These are phyloP conservation scores for Nomia melanderi DNA, from an alignment of 1,140 invertebrate species.

Conservation along the genomic window DNA sequence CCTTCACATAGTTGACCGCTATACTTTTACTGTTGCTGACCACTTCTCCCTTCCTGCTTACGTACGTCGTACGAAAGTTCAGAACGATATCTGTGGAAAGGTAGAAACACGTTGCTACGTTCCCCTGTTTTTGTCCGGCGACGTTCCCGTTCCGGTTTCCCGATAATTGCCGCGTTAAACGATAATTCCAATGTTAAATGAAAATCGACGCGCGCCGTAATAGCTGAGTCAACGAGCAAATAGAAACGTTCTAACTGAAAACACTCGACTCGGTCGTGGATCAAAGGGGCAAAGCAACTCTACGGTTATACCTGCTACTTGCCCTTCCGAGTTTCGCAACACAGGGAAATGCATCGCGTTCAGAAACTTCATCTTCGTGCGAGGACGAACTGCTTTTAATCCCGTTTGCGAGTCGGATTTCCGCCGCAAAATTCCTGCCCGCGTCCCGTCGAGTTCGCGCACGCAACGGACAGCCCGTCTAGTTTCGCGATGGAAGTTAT, in stretches of 20 bases:
- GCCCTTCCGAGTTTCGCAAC: constrained; percentile 28
- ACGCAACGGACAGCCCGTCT: neutral
- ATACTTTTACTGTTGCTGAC: constrained; percentile 95
- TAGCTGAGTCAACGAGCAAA: neutral
- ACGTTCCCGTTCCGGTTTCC: neutral
- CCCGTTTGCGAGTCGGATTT: constrained; percentile 50
- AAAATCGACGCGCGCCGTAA: neutral
- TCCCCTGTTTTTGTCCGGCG: neutral
- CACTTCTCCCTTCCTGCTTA: constrained; percentile 99
- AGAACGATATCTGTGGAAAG: constrained; percentile 95
- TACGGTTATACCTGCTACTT: neutral
- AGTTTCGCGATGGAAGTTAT: constrained; percentile 5
- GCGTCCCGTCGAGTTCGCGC: constrained; percentile 3
- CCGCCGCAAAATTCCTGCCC: constrained; percentile 38
- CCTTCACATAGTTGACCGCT: constrained; percentile 94
- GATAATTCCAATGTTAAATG: neutral
- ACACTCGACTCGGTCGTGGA: neutral
- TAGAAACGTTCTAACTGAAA: neutral
- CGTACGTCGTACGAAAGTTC: constrained; percentile 99
- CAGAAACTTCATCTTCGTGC: constrained; percentile 42
- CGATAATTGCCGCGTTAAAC: too few relatives aligned
- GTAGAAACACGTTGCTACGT: constrained; percentile 14
- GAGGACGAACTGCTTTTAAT: constrained; percentile 55
- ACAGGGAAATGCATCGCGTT: constrained; percentile 17
- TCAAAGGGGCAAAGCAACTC: constrained; percentile 18